phyloP scores from a whole-genome alignment of 2,113 vertebrate genomes.

The Zootoca vivipara region DNA sequence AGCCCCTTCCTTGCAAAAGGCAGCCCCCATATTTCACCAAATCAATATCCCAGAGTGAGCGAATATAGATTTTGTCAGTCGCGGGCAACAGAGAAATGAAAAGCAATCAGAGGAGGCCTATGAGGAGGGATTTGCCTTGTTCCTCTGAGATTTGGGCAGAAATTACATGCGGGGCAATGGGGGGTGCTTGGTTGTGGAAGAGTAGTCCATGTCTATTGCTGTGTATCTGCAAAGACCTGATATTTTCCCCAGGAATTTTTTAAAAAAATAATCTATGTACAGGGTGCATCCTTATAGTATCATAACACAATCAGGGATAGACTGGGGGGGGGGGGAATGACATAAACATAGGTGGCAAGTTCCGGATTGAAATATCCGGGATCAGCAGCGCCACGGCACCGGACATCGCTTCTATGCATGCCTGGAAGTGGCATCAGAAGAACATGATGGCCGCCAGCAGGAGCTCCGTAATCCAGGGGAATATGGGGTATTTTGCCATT shows the following conservation, averaged over 20 bases:
- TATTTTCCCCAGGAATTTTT: not conserved
- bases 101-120: slow-evolving; percentile 52
- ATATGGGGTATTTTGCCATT: no score
- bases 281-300: no score
- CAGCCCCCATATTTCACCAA: slow-evolving; percentile 36
- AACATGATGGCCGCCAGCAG: no score
- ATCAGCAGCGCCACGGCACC: no score
- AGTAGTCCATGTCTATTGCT: slow-evolving; percentile 27
- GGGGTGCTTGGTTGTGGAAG: not conserved
- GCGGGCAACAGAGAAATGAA: slow-evolving; percentile 25
- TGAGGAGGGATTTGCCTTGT: slow-evolving; percentile 42
- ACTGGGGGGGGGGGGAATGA: no score
- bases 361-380: no score
- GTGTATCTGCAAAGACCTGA: not conserved
- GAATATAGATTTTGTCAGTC: slow-evolving; percentile 50
- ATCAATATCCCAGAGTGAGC: slow-evolving; percentile 43
- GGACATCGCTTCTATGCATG: no score
- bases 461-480: no score
- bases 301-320: no score
- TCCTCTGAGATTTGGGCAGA: slow-evolving; percentile 41
- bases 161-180: slow-evolving; percentile 11
- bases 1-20: not conserved
- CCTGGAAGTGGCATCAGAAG: no score
- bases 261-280: no score
- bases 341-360: no score